Percentiles rank a stretch among this genome's conserved stretches.
Evolutionary conservation across 2,888 invertebrate genomes (phyloP).

Genomic region (Hirtodrosophila trivittata): DNA sequence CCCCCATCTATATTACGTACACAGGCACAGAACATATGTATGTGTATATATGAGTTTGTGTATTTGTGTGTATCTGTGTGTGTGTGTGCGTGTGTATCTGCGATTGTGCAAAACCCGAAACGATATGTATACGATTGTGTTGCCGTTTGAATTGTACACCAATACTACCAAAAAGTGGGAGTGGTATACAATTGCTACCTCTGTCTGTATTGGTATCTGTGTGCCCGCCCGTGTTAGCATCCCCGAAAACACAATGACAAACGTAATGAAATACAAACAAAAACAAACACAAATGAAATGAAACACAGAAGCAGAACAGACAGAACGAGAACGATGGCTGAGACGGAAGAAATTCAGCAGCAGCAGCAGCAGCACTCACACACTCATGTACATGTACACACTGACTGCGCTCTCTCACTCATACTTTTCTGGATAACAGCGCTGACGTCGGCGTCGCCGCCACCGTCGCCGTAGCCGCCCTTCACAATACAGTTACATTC

Average conservation of each 20-base stretch:
- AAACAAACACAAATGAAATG: slow-evolving; percentile 68
- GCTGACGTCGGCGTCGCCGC: slow-evolving; percentile 18
- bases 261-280: slow-evolving; percentile 69
- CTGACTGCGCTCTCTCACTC: slow-evolving; percentile 50
- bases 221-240: slow-evolving; percentile 53
- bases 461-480: slow-evolving; percentile 43
- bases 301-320: slow-evolving; percentile 67
- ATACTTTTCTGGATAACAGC: slow-evolving; percentile 25
- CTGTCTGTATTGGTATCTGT: slow-evolving; percentile 25
- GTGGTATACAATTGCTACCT: slow-evolving; percentile 71
- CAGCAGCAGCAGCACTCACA: slow-evolving; percentile 30
- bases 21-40: neutral
- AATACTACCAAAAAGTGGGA: slow-evolving; percentile 67
- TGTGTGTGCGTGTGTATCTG: slow-evolving; percentile 54
- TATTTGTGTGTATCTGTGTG: slow-evolving; percentile 29
- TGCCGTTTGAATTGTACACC: slow-evolving; percentile 73
- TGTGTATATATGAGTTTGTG: slow-evolving; percentile 6
- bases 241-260: slow-evolving; percentile 78
- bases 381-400: slow-evolving; percentile 17
- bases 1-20: slow-evolving; percentile 48
- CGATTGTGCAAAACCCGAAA: slow-evolving; percentile 79
- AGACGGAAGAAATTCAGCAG: slow-evolving; percentile 62
- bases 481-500: slow-evolving; percentile 56
- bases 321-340: slow-evolving; percentile 67
- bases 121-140: slow-evolving; percentile 66